These are phyloP conservation scores for Macrophya annulata DNA, from an alignment of 2,888 invertebrate genomes.

Conservation along the genomic window DNA sequence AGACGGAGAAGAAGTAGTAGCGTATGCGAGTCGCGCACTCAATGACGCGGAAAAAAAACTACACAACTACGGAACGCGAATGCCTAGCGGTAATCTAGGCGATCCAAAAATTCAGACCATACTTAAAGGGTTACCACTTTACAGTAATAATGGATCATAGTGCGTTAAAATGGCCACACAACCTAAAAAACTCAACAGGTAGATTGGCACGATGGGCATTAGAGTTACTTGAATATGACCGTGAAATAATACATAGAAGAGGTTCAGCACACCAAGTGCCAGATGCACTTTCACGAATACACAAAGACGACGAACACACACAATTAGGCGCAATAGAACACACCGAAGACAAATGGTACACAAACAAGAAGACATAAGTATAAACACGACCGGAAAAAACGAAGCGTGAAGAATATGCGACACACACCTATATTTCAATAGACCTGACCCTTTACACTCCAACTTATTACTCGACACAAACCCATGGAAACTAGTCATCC, in stretches of 20 bases:
- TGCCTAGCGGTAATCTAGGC: conserved; percentile 61
- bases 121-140: conserved; percentile 65
- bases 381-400: neutral
- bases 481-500: neutral
- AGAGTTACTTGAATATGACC: conserved; percentile 51
- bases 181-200: conserved; percentile 62
- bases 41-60: conserved; percentile 57
- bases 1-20: conserved; percentile 59
- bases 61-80: conserved; percentile 52
- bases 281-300: conserved; percentile 56
- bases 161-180: conserved; percentile 63
- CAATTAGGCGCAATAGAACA: neutral
- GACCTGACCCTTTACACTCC: neutral
- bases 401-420: neutral
- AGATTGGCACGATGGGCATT: conserved; percentile 55
- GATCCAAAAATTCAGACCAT: conserved; percentile 63
- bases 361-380: too few relatives aligned
- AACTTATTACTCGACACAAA: neutral
- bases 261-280: conserved; percentile 48
- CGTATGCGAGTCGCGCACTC: conserved; percentile 60
- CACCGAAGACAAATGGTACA: neutral
- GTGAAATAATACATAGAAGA: conserved; percentile 40
- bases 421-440: neutral
- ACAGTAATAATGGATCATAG: conserved; percentile 67
- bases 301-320: neutral